phyloP scores from a whole-genome alignment of 2,113 vertebrate genomes.

The Saccopteryx leptura region DNA sequence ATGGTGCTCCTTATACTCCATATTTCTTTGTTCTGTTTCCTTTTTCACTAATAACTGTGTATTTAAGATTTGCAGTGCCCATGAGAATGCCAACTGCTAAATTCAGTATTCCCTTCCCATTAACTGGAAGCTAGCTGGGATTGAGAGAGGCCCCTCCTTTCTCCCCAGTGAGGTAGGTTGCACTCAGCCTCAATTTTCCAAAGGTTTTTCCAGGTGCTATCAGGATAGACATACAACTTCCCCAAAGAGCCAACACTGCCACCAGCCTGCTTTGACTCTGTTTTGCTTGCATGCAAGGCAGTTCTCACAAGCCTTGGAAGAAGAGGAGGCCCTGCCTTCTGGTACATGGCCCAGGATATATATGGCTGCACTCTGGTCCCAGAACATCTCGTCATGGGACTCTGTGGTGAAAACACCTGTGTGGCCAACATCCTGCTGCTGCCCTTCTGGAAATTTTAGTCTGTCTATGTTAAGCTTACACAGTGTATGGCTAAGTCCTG shows the following conservation, averaged over 20 bases:
- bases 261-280: no score
- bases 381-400: not conserved
- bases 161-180: not conserved
- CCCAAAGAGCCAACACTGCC: not conserved
- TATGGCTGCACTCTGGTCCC: not conserved
- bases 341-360: not conserved
- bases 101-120: not conserved
- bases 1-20: not conserved
- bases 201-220: not conserved
- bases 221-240: not conserved
- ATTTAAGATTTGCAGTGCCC: not conserved
- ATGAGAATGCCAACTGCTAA: not conserved
- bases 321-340: not conserved
- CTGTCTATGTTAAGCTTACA: not conserved
- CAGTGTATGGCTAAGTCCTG: not conserved
- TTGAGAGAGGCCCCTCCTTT: not conserved
- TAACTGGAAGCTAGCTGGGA: not conserved
- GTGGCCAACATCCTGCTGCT: not conserved
- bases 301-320: not conserved
- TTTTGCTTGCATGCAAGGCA: not conserved
- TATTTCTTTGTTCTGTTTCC: not conserved
- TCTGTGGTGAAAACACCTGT: not conserved
- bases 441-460: not conserved
- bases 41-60: not conserved
- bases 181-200: not conserved